These are phyloP conservation scores for Alitta virens DNA, from an alignment of 2,888 invertebrate species.

Conservation along the genomic window DNA sequence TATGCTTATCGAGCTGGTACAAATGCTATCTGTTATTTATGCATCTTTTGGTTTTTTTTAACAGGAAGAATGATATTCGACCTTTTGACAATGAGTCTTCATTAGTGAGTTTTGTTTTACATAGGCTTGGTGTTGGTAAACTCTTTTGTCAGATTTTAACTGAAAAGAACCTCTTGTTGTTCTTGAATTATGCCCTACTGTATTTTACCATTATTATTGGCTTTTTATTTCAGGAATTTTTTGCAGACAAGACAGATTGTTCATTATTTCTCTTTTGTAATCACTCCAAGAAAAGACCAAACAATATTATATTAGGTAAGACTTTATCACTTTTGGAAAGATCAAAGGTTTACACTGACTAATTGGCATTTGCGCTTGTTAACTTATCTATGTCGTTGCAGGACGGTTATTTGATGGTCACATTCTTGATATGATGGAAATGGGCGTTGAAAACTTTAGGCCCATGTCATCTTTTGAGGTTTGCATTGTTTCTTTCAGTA, in stretches of 20 bases:
- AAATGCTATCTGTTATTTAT: too few species aligned
- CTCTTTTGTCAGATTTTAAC: too few species aligned
- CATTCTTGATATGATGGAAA: conserved; percentile 92
- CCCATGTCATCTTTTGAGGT: conserved; percentile 72
- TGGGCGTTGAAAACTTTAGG: conserved; percentile 82
- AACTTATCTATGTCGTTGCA: too few species aligned
- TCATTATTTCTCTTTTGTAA: conserved; percentile 87
- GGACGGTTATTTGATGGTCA: conserved; percentile 83
- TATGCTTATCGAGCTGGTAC: too few species aligned
- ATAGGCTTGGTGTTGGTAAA: too few species aligned
- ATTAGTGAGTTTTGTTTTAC: conserved; percentile 57
- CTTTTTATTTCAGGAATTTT: conserved; percentile 50
- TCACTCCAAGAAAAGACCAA: conserved; percentile 91
- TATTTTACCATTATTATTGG: too few species aligned
- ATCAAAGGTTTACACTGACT: too few species aligned
- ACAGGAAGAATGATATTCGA: conserved; percentile 79
- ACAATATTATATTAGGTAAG: conserved; percentile 81
- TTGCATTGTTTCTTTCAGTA: too few species aligned
- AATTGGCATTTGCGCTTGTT: too few species aligned
- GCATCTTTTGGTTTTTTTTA: neutral
- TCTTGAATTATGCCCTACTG: too few species aligned
- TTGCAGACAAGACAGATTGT: conserved; percentile 77
- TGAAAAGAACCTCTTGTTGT: too few species aligned
- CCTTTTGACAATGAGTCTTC: conserved; percentile 89
- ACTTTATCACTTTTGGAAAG: neutral